These are phyloP conservation scores for Oscheius sp. DNA, from an alignment of 2,888 invertebrate genomes.

Conservation along the genomic window DNA sequence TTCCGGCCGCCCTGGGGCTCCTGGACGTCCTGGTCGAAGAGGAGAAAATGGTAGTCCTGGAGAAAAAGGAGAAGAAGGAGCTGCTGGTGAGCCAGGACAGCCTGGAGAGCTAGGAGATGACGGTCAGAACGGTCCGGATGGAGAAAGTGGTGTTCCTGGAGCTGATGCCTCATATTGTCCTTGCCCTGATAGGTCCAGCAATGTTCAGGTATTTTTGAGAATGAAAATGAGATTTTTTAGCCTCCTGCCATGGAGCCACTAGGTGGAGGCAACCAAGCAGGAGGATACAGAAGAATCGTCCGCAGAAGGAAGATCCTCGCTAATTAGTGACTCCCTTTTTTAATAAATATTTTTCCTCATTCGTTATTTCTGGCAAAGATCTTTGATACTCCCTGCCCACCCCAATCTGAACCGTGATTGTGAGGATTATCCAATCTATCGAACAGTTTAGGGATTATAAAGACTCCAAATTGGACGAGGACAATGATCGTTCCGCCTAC, in stretches of 20 bases:
- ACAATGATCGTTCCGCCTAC: too few relatives aligned
- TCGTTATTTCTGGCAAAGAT: too few relatives aligned
- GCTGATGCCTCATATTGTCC: conserved; percentile 50
- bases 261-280: background rate
- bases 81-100: conserved; percentile 38
- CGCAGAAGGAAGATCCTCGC: conserved; percentile 13
- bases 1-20: conserved; percentile 42
- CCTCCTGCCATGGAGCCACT: conserved; percentile 1
- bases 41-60: conserved; percentile 46
- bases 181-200: conserved; percentile 36
- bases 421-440: too few relatives aligned
- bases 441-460: too few relatives aligned
- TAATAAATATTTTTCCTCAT: too few relatives aligned
- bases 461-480: too few relatives aligned
- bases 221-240: too few relatives aligned
- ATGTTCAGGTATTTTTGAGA: too few relatives aligned
- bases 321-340: too few relatives aligned
- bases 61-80: conserved; percentile 43
- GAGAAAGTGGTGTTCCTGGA: conserved; percentile 46
- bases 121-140: conserved; percentile 38
- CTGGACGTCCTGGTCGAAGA: conserved; percentile 42
- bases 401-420: too few relatives aligned
- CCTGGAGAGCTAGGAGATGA: conserved; percentile 17
- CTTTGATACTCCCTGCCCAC: too few relatives aligned
- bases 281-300: conserved; percentile 10